Evolutionary conservation across 2,113 vertebrate species (phyloP).

Genomic region (Rousettus leschenaultii): DNA sequence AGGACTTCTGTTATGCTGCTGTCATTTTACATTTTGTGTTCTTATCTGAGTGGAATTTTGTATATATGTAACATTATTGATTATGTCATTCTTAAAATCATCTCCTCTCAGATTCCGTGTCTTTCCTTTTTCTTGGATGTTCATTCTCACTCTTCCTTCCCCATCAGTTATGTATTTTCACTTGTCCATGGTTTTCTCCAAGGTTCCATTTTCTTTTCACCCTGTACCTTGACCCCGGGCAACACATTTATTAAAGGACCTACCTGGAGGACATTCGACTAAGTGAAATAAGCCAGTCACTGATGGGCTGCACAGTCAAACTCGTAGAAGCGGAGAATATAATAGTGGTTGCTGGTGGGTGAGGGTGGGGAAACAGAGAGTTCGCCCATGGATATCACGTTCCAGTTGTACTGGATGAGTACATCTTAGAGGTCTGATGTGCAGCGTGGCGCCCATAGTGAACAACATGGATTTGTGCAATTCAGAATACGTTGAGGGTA

Average conservation of each 20-base stretch:
- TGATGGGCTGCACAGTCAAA: background rate
- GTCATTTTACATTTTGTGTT: background rate
- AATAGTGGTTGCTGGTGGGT: background rate
- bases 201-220: background rate
- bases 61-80: background rate
- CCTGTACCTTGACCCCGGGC: background rate
- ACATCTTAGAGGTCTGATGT: background rate
- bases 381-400: background rate
- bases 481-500: background rate
- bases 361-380: background rate
- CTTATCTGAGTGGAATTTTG: background rate
- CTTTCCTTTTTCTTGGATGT: background rate
- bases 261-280: background rate
- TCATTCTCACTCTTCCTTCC: background rate
- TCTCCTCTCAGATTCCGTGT: background rate
- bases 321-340: no score
- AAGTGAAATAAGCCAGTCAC: background rate
- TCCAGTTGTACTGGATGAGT: background rate
- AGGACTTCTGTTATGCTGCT: background rate
- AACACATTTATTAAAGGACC: background rate
- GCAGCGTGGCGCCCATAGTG: background rate
- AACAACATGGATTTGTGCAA: background rate
- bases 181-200: background rate
- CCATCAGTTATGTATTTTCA: background rate
- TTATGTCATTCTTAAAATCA: background rate